Evolutionary conservation across 2,113 vertebrate species (phyloP), one percentile per base, ranked within the genome.

Genomic region (Neopipo cinnamomea): DNA sequence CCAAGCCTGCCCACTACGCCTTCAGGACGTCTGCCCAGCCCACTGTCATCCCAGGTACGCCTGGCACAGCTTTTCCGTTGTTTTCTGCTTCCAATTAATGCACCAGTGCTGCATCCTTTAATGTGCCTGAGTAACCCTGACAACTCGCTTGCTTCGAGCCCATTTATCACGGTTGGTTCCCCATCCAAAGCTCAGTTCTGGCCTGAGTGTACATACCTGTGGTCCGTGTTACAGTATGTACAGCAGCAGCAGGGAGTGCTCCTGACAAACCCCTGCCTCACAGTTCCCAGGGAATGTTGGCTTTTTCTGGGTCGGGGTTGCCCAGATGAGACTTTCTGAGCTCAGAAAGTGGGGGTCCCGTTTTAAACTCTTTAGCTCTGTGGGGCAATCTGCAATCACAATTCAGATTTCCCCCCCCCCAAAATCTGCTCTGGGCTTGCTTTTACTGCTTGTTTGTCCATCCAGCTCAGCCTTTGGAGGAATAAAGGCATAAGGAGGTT

Each of bases 11-110:
- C 8, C 98, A 93, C 46, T 98, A 99, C 59, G 97, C 98, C 71
- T 99, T 99, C 98, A 98, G 97, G 92, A 99, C 99, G 6, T 98
- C 98, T 0, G 97, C 98, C 0, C 97, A 99, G 97, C 99, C 99
- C 24, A 99, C 99, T 0, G 98, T 98, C 76, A 98, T 99, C 96
- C 99, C 99, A 99, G 99, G 99, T 99, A 99, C 62, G 3, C 41
- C 61, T 1, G 11, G 18, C 72, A 42, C 19, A 94, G 95, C 97
- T 66, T 65, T 52, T 20, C 73, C 73, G 13, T 50, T 87, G 72
- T 73, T 83, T 94, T 55, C 96, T 9, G 98, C 98, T 98, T 97
- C 92, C 61, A 93, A 86, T 97, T 98, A 98, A 97, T 92, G 98
- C 98, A 93, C 56, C 84, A 8, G 47, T 91, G 97, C 98, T 84